Conservation (phyloP, 2,113 vertebrate genomes). For the Halcyon malimbica region DNA sequence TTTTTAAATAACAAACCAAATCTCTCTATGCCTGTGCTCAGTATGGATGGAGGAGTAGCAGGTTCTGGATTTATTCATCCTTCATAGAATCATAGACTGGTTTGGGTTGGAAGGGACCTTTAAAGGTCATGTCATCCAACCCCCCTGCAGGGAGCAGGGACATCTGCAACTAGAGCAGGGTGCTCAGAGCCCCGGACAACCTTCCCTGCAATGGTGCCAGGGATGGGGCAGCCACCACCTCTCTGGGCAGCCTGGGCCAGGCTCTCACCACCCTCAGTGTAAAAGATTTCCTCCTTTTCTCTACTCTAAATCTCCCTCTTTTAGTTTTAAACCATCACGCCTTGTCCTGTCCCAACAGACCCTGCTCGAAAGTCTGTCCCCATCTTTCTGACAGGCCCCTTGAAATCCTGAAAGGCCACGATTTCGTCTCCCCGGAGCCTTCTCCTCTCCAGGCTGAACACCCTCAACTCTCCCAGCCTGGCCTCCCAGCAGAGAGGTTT, state of each 20-base stretch:
- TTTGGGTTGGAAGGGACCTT: no score
- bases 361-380: not conserved
- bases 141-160: no score
- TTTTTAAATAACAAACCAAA: not conserved
- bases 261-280: not conserved
- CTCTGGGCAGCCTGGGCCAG: not conserved
- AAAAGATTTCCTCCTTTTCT: not conserved
- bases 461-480: not conserved
- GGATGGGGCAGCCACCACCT: not conserved
- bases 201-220: not conserved
- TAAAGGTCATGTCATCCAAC: no score
- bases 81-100: not conserved
- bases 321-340: not conserved
- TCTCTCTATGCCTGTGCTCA: not conserved
- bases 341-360: not conserved
- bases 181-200: no score
- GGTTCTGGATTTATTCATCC: not conserved
- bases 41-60: accelerated
- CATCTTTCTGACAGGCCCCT: not conserved
- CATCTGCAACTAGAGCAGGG: not conserved
- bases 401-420: not conserved
- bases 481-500: not conserved
- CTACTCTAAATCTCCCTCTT: not conserved
- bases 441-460: not conserved
- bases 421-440: not conserved